Conservation (phyloP, 2,888 invertebrate genomes). For the Melinaea marsaeus region DNA sequence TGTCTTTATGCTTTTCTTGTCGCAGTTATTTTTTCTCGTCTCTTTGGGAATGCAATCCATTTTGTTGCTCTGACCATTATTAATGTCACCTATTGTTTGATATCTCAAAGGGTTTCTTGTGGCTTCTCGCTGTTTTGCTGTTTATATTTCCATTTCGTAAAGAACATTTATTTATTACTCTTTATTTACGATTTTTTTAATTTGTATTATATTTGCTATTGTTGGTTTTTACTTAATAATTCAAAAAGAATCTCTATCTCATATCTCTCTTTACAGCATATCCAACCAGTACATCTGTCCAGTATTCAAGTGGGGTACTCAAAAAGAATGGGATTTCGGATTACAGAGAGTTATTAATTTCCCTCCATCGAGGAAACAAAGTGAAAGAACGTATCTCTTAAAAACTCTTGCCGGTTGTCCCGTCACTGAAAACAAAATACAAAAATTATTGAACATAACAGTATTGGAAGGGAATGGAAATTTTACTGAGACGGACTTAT, state of each 20-base stretch:
- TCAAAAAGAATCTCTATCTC: not conserved
- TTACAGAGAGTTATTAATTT: conserved; percentile 86
- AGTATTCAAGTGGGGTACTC: conserved; percentile 88
- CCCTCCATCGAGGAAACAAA: conserved; percentile 82
- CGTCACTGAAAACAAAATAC: conserved; percentile 82
- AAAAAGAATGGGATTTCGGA: conserved; percentile 90
- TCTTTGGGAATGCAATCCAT: conserved; percentile 7
- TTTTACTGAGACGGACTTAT: conserved; percentile 86
- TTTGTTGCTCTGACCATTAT: conserved; percentile 17
- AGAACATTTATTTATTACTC: no score
- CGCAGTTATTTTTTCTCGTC: conserved; percentile 5
- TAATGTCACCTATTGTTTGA: conserved; percentile 18
- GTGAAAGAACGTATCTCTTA: conserved; percentile 86
- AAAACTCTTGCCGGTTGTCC: conserved; percentile 90
- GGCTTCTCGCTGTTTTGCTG: conserved; percentile 1
- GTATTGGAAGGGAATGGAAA: conserved; percentile 83
- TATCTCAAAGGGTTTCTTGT: conserved; percentile 8
- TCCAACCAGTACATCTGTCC: conserved; percentile 87
- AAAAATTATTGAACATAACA: conserved; percentile 80
- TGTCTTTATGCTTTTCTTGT: conserved; percentile 11
- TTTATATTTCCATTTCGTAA: no score
- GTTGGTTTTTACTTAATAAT: no score
- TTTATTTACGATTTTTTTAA: no score
- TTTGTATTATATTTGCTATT: no score
- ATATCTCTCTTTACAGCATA: conserved; percentile 72